Percentiles rank a stretch among this genome's conserved stretches.
phyloP scores from a whole-genome alignment of 2,888 invertebrate species.

The Notodonta ziczac region DNA sequence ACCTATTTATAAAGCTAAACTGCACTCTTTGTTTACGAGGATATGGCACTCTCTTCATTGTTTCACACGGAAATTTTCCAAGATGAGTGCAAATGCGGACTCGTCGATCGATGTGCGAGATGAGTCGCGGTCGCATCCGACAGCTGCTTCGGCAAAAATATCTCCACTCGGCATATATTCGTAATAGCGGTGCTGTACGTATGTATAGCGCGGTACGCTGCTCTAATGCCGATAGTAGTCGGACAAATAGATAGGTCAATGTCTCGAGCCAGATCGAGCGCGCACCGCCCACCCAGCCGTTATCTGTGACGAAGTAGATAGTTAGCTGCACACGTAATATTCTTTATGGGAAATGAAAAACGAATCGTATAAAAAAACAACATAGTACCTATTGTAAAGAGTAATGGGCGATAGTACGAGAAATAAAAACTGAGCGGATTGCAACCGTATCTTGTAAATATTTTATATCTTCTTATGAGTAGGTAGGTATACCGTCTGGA shows the following conservation, averaged over 20 bases:
- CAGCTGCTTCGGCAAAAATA: conserved; percentile 75
- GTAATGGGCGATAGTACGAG: conserved; percentile 20
- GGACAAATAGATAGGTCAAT: conserved; percentile 76
- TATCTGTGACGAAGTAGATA: conserved; percentile 25
- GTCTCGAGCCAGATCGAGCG: conserved; percentile 66
- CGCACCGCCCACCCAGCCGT: conserved; percentile 31
- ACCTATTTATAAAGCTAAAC: neutral
- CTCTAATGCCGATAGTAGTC: conserved; percentile 54
- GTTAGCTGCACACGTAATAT: conserved; percentile 1
- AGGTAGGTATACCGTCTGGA: conserved; percentile 33
- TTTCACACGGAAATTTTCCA: conserved; percentile 36
- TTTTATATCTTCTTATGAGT: conserved; percentile 36
- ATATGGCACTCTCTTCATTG: conserved; percentile 24
- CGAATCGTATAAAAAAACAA: conserved; percentile 5
- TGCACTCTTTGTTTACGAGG: conserved; percentile 5
- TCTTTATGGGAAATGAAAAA: conserved; percentile 3
- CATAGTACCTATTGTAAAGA: conserved; percentile 11
- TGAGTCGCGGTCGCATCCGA: conserved; percentile 62
- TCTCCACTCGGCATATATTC: conserved; percentile 65
- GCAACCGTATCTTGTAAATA: conserved; percentile 1
- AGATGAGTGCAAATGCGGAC: conserved; percentile 35
- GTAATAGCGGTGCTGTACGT: conserved; percentile 40
- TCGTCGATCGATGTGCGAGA: conserved; percentile 54
- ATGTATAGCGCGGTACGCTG: conserved; percentile 38
- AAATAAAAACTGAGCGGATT: neutral